Conservation (phyloP, 2,888 invertebrate species). For the Eupithecia subfuscata region DNA sequence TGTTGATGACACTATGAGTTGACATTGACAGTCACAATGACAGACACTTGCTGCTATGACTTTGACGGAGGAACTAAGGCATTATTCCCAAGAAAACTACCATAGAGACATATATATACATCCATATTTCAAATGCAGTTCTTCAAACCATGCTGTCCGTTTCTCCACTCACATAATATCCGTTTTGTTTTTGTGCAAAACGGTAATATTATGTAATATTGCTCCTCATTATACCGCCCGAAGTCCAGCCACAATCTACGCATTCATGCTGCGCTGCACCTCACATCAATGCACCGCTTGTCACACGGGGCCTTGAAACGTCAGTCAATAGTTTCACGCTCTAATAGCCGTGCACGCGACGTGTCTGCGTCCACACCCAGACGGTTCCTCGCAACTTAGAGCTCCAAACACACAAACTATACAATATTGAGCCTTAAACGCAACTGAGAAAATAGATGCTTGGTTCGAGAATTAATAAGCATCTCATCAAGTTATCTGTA, state of each 20-base stretch:
- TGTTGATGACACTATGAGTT: too few relatives aligned
- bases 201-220: neutral
- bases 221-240: neutral
- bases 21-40: too few relatives aligned
- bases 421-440: neutral
- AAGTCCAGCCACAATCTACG: neutral
- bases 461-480: neutral
- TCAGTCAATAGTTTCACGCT: constrained; percentile 51
- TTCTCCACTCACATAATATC: too few relatives aligned
- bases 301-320: constrained; percentile 33
- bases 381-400: constrained; percentile 29
- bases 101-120: too few relatives aligned
- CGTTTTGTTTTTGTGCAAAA: too few relatives aligned
- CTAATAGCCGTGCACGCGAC: constrained; percentile 61
- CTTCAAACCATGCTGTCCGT: too few relatives aligned
- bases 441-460: neutral
- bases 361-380: constrained; percentile 35
- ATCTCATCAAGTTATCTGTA: neutral
- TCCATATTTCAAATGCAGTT: too few relatives aligned
- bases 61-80: too few relatives aligned
- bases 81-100: too few relatives aligned
- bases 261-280: constrained; percentile 46
- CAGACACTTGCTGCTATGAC: too few relatives aligned
- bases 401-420: neutral
- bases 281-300: constrained; percentile 19